phyloP scores from a whole-genome alignment of 2,888 invertebrate genomes.

The Serripes groenlandicus region DNA sequence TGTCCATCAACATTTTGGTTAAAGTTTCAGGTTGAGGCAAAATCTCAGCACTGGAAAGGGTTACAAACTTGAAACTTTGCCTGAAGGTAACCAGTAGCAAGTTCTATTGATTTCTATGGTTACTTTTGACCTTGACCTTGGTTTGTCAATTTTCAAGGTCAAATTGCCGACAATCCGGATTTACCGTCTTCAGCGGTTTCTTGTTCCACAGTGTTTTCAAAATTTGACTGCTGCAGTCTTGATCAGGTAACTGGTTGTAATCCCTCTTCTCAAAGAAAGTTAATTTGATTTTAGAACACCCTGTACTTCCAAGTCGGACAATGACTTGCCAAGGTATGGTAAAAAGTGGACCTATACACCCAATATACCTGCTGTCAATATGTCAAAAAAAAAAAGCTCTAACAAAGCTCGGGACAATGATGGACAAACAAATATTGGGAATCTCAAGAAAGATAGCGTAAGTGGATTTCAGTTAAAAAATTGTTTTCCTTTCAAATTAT shows the following conservation, averaged over 20 bases:
- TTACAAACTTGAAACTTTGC: no score
- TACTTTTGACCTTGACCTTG: no score
- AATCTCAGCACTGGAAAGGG: no score
- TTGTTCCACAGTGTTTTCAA: neutral
- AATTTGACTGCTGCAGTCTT: neutral
- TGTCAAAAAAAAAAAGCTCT: neutral
- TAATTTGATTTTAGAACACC: slow-evolving; percentile 70
- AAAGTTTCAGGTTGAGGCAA: no score
- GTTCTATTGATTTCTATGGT: no score
- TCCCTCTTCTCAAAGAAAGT: no score
- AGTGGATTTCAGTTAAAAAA: neutral
- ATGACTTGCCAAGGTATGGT: slow-evolving; percentile 83
- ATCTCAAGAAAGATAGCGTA: slow-evolving; percentile 32
- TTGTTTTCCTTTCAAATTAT: no score
- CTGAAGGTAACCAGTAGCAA: no score
- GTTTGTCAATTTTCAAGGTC: no score
- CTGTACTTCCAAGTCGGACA: slow-evolving; percentile 80
- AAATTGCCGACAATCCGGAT: neutral
- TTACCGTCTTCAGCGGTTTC: no score
- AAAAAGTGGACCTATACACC: slow-evolving; percentile 74
- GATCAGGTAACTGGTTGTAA: neutral
- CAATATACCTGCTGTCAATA: slow-evolving; percentile 54
- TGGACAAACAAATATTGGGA: neutral
- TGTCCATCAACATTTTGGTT: no score
- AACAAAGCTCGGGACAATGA: neutral